Conservation (phyloP, 2,113 vertebrate species). For the Dissostichus mawsoni region DNA sequence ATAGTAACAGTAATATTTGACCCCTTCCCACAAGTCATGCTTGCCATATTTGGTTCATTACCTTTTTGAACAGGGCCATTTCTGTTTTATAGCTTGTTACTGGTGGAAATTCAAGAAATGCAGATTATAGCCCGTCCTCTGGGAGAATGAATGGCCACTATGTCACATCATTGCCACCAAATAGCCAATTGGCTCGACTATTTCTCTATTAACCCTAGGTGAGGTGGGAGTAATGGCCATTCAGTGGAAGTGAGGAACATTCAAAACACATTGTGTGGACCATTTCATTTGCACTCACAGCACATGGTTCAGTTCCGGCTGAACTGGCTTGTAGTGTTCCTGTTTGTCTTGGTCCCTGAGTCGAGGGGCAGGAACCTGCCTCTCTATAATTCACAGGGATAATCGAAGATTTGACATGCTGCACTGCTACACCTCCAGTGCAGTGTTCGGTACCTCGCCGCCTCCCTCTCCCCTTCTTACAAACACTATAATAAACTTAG, state of each 20-base stretch:
- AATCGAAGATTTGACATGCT: slow-evolving; percentile 72
- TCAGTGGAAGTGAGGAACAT: slow-evolving; percentile 64
- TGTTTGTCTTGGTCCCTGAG: slow-evolving; percentile 60
- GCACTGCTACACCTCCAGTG: slow-evolving; percentile 57
- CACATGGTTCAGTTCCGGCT: slow-evolving; percentile 69
- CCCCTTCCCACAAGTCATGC: slow-evolving; percentile 22
- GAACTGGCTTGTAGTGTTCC: slow-evolving; percentile 62
- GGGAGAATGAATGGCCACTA: slow-evolving; percentile 53
- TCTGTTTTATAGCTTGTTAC: slow-evolving; percentile 45
- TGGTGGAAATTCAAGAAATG: slow-evolving; percentile 55
- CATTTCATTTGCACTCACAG: slow-evolving; percentile 69
- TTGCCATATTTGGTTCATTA: slow-evolving; percentile 38
- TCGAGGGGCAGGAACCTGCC: slow-evolving; percentile 44
- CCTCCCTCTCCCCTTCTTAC: slow-evolving; percentile 32
- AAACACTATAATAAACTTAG: slow-evolving; percentile 58
- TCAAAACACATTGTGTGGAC: slow-evolving; percentile 70
- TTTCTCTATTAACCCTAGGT: slow-evolving; percentile 71
- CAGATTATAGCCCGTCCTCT: slow-evolving; percentile 42
- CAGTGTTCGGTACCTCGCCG: slow-evolving; percentile 24
- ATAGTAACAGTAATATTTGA: slow-evolving; percentile 27
- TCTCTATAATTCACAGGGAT: slow-evolving; percentile 64
- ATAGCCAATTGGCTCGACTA: slow-evolving; percentile 68
- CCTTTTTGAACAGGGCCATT: slow-evolving; percentile 20
- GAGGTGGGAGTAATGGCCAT: slow-evolving; percentile 68
- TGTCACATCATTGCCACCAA: slow-evolving; percentile 59